Percentiles rank a stretch among this genome's conserved stretches.
Evolutionary conservation across 2,113 vertebrate genomes (phyloP).

Genomic region (Nothoprocta pentlandii): DNA sequence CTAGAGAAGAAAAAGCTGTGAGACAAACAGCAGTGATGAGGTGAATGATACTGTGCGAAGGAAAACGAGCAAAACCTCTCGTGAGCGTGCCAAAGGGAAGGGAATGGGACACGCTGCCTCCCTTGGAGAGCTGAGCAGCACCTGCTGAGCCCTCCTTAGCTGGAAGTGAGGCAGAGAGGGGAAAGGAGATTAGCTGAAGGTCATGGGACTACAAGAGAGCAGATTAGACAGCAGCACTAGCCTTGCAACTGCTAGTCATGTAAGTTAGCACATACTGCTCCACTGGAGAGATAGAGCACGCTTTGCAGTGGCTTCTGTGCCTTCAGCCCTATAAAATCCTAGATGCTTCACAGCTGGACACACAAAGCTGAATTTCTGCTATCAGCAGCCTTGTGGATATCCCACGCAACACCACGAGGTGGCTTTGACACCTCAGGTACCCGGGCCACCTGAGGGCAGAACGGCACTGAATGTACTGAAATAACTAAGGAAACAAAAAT

Average conservation of each 20-base stretch:
- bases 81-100: not conserved
- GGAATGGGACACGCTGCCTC: fast-evolving
- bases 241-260: not conserved
- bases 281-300: not conserved
- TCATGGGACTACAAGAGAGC: not conserved
- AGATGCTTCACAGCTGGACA: not conserved
- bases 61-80: not conserved
- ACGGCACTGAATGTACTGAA: not conserved
- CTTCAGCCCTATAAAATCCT: not conserved
- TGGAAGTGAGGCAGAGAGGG: not conserved
- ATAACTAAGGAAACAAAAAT: not conserved
- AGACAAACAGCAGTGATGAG: not conserved
- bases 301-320: not conserved
- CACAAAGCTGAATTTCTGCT: not conserved
- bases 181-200: slow-evolving; percentile 37
- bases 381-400: not conserved
- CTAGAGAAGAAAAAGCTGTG: not conserved
- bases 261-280: not conserved
- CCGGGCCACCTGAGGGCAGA: not conserved
- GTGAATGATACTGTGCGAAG: not conserved
- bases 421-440: not conserved
- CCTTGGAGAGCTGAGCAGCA: not conserved
- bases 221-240: not conserved
- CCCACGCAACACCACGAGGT: fast-evolving
- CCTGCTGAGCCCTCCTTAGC: not conserved